Percentiles rank a stretch among this genome's conserved stretches.
These are phyloP conservation scores for Cepaea nemoralis DNA, from an alignment of 1,140 invertebrate species.

Conservation along the genomic window DNA sequence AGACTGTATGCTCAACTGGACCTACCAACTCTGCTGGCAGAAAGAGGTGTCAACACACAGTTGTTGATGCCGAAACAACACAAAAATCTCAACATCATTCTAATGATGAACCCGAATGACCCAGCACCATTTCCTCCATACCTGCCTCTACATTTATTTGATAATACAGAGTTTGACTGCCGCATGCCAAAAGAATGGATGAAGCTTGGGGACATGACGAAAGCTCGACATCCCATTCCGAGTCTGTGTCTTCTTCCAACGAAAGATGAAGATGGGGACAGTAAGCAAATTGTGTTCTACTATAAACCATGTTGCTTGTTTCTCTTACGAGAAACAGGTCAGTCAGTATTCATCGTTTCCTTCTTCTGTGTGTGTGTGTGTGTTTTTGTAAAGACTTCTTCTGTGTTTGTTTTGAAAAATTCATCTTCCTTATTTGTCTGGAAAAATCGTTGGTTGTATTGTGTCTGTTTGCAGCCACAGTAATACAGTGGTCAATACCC, in stretches of 20 bases:
- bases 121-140: conserved; percentile 40
- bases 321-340: too few species aligned
- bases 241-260: conserved; percentile 28
- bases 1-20: conserved; percentile 34
- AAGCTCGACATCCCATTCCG: conserved; percentile 33
- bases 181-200: conserved; percentile 41
- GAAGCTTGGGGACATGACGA: conserved; percentile 40
- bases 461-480: too few species aligned
- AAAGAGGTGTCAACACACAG: conserved; percentile 32
- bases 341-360: too few species aligned
- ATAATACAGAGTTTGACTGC: conserved; percentile 43
- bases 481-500: too few species aligned
- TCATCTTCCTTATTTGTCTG: too few species aligned
- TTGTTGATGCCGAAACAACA: conserved; percentile 39
- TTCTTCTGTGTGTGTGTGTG: too few species aligned
- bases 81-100: conserved; percentile 36
- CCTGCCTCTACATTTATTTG: conserved; percentile 38
- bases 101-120: conserved; percentile 37
- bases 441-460: too few species aligned
- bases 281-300: conserved; percentile 16
- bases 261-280: conserved; percentile 39
- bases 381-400: too few species aligned
- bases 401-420: too few species aligned
- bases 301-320: too few species aligned
- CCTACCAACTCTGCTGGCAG: conserved; percentile 26